Base-by-base conservation (phyloP, 2,113 vertebrate genomes). In the Hippoglossus stenolepis region DNA sequence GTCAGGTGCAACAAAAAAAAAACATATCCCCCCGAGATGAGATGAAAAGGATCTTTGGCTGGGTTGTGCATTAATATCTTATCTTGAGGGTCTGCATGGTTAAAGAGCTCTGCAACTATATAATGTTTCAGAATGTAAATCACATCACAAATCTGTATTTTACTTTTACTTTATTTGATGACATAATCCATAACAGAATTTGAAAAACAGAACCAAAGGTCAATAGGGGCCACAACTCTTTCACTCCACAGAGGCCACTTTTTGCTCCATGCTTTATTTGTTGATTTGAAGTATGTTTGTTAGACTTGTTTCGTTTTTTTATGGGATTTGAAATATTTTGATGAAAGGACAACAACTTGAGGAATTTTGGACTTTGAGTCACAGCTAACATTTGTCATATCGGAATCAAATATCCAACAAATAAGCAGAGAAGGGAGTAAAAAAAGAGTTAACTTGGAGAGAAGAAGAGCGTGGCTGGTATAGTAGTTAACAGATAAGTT, bases 401-500 rank as follows among this genome's bases (percentile, higher is more conserved):
- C 17, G 6, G 28, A 31, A 53, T 58, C 62, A 43, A 72, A 64
- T 4, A 63, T 66, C 62, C 66, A 73, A 62, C 47, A 78, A 71
- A 85, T 58, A 63, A 66, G 3, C 35, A 76, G 4, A 66, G 21
- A 35, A 38, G 1, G 26, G 11, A 13, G 7, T 31, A 7, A 31
- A 6, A 51, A 38, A 68, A 71, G 65, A 67, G 59, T 43, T 21
- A 56, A 78, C 10, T 65, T 72, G 65, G 0, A 3, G 21, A 28
- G 51, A 45, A 28, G 54, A 45, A 60, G 53, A 20, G 74, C 70
- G 75, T 56, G 70, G 82, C 84, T 89, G 83, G 79, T 31, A 64
- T 86, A 88, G 76, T 72, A 88, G 76, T 89, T 90, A 86, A 79
- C 76, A 90, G 82, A 88, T 81, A 83, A 84, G 85, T 75, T 84